A percentile compares a stretch with the other conserved stretches of the same genome.
phyloP scores from a whole-genome alignment of 2,888 invertebrate genomes.

The Heteropelma amictum region DNA sequence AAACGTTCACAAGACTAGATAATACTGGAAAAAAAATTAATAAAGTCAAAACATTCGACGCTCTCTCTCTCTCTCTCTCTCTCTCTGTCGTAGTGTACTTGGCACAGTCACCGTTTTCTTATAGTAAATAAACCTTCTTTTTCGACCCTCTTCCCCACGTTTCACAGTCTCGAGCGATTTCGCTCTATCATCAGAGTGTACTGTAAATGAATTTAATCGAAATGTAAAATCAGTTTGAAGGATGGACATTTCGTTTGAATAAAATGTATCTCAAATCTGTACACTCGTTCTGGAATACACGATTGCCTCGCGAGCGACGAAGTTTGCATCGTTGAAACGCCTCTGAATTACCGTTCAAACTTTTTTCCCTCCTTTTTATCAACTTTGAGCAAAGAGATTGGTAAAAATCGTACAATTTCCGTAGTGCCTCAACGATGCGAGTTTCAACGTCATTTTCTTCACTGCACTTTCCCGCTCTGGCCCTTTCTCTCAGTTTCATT shows the following conservation, averaged over 20 bases:
- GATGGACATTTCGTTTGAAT: neutral
- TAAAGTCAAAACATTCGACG: slow-evolving; percentile 71
- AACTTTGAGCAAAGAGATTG: no score
- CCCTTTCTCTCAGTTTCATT: no score
- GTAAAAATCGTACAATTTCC: no score
- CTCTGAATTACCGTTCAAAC: no score
- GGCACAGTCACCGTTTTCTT: slow-evolving; percentile 19
- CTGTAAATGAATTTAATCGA: neutral
- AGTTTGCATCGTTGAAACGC: no score
- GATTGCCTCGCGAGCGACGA: no score
- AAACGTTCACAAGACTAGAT: slow-evolving; percentile 74
- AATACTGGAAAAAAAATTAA: slow-evolving; percentile 77
- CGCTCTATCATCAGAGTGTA: neutral
- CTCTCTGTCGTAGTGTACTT: slow-evolving; percentile 27
- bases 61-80: slow-evolving; percentile 53
- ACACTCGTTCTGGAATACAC: no score
- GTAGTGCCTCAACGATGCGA: no score
- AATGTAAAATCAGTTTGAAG: neutral
- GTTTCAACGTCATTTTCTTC: no score
- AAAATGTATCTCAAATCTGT: no score
- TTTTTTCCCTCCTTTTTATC: no score
- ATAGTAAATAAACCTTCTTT: slow-evolving; percentile 23
- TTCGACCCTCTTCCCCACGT: neutral
- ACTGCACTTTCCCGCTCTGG: no score
- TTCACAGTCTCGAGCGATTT: neutral